These are phyloP conservation scores for Aphelinus certus DNA, from an alignment of 1,140 invertebrate species.

Conservation along the genomic window DNA sequence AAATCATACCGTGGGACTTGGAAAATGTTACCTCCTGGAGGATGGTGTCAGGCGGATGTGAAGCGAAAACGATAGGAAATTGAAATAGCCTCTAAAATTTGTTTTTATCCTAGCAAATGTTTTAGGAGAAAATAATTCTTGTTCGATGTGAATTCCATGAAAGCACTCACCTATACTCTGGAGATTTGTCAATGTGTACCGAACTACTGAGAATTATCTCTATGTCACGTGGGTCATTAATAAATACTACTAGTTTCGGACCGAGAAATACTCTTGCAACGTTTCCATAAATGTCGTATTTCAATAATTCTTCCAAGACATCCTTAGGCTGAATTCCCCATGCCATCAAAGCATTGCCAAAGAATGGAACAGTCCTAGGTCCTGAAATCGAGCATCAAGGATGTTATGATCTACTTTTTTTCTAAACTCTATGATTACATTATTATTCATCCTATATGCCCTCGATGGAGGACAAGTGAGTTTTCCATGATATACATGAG, in stretches of 20 bases:
- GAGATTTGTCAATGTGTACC: conserved; percentile 84
- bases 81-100: no score
- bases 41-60: no score
- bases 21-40: no score
- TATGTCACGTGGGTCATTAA: conserved; percentile 74
- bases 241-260: conserved; percentile 71
- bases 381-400: conserved; percentile 44
- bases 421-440: no score
- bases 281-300: conserved; percentile 67
- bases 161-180: conserved; percentile 64
- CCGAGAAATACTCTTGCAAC: conserved; percentile 74
- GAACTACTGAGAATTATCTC: conserved; percentile 76
- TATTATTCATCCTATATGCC: no score
- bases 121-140: no score
- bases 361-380: conserved; percentile 64
- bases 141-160: neutral
- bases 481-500: no score
- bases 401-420: no score
- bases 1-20: no score
- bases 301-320: conserved; percentile 60
- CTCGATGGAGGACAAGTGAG: no score
- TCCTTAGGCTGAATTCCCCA: conserved; percentile 68
- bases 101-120: no score
- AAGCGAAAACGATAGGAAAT: no score
- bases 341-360: conserved; percentile 70